Evolutionary conservation across 2,113 vertebrate species (phyloP), one percentile per base, ranked within the genome.

Genomic region (Poeciliopsis turrubarensis): DNA sequence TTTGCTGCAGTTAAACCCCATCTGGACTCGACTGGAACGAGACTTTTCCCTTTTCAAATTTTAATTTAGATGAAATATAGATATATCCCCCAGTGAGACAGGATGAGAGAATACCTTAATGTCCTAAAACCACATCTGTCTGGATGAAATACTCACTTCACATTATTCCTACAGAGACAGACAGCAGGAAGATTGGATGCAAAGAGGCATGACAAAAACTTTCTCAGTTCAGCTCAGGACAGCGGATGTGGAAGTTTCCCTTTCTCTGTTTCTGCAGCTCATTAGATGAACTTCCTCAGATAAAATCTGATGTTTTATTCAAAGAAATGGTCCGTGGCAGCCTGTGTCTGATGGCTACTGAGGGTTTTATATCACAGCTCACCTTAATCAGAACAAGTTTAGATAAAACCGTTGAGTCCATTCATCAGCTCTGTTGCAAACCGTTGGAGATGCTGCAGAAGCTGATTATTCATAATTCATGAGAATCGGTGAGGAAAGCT

Each of bases 11-110:
- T 27, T 44, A 9, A 64, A 44, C 61, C 67, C 37, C 70, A 73
- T 12, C 54, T 68, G 68, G 71, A 87, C 66, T 64, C 63, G 12
- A 68, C 25, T 70, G 70, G 75, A 77, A 82, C 64, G 63, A 80
- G 70, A 79, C 37, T 80, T 92, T 47, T 90, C 82, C 72, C 81
- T 85, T 88, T 84, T 87, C 7, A 81, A 84, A 87, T 86, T 90
- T 90, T 89, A 87, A 92, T 90, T 91, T 61, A 88, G 84, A 92
- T 91, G 65, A 91, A 92, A 89, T 83, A 88, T 74, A 85, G 75
- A 89, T 89, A 81, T 0, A 37, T 37, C 71, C 60, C 63, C 65
- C 39, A 17, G 67, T 80, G 79, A 80, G 72, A 70, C 65, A 60
- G 71, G 71, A 61, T 68, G 54, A 81, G 47, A 51, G 44, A 31